Conservation (phyloP, 1,140 invertebrate genomes). For the Semibalanus balanoides region DNA sequence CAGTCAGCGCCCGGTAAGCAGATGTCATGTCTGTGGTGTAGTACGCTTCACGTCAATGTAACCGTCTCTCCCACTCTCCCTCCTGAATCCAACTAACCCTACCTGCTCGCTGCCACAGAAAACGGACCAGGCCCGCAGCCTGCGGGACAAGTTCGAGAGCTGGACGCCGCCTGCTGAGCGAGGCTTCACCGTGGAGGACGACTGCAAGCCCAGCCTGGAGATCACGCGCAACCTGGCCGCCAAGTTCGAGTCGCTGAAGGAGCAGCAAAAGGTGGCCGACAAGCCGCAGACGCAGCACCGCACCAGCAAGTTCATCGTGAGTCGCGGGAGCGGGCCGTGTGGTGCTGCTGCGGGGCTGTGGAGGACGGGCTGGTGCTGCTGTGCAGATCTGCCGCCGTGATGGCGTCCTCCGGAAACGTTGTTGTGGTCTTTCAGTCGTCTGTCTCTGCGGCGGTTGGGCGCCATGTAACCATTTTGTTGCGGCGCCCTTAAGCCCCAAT, state of each 20-base stretch:
- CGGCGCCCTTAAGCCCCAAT: too few species aligned
- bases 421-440: too few species aligned
- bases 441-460: too few species aligned
- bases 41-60: too few species aligned
- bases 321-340: not conserved
- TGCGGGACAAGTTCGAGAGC: constrained; percentile 79
- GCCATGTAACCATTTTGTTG: too few species aligned
- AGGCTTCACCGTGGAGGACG: constrained; percentile 4
- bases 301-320: not conserved
- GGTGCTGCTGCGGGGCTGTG: too few species aligned
- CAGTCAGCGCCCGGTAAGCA: too few species aligned
- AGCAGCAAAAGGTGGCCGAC: not conserved
- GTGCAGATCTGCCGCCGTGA: too few species aligned
- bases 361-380: too few species aligned
- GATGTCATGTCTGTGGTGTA: too few species aligned
- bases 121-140: constrained; percentile 52
- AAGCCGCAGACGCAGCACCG: not conserved
- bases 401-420: too few species aligned
- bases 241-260: constrained; percentile 4
- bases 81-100: not conserved
- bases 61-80: too few species aligned
- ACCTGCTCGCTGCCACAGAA: constrained; percentile 21
- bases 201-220: not conserved
- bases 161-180: constrained; percentile 42
- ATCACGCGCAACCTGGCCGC: not conserved